phyloP scores from a whole-genome alignment of 2,888 invertebrate species.

The Cerceris ruficornis region DNA sequence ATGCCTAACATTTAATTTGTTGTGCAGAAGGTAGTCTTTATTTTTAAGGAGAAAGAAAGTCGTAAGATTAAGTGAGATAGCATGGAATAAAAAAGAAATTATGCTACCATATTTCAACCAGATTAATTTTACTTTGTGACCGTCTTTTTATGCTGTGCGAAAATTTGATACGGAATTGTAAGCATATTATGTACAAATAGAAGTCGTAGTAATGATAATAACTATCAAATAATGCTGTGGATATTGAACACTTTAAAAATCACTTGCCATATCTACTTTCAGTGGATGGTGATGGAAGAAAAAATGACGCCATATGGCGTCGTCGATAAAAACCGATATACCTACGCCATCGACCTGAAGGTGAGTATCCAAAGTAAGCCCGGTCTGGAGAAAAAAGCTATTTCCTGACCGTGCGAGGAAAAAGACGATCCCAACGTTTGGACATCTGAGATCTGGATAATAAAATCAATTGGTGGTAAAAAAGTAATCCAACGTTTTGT shows the following conservation, averaged over 20 bases:
- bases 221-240: background rate
- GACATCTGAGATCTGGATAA: slow-evolving; percentile 51
- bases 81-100: too few relatives aligned
- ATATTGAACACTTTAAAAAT: slow-evolving; percentile 1
- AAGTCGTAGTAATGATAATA: background rate
- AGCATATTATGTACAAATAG: background rate
- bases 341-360: slow-evolving; percentile 35
- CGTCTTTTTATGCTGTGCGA: background rate
- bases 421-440: slow-evolving; percentile 26
- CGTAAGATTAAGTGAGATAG: too few relatives aligned
- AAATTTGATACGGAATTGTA: too few relatives aligned
- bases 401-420: slow-evolving; percentile 35
- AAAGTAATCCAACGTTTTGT: slow-evolving; percentile 33
- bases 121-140: background rate
- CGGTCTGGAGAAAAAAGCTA: slow-evolving; percentile 36
- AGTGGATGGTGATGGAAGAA: slow-evolving; percentile 7
- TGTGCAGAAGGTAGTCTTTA: too few relatives aligned
- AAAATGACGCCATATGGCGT: slow-evolving; percentile 52
- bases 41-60: too few relatives aligned
- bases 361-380: slow-evolving; percentile 56
- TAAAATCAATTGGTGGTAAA: slow-evolving; percentile 57
- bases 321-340: slow-evolving; percentile 60
- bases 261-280: background rate
- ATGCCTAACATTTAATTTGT: too few relatives aligned
- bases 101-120: background rate